phyloP scores from a whole-genome alignment of 2,888 invertebrate genomes.

The Ophonus ardosiacus region DNA sequence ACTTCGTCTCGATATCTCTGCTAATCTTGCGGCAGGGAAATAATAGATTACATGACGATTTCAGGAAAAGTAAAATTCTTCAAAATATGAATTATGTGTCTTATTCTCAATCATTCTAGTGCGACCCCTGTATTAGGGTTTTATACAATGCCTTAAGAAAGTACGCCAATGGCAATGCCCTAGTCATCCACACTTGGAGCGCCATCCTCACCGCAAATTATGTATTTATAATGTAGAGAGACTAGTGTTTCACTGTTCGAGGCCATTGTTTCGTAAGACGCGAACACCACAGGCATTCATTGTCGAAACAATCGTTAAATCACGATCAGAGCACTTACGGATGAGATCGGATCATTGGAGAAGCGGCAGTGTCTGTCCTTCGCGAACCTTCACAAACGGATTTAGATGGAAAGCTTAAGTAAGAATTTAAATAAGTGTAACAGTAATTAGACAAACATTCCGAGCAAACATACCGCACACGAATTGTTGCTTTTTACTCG shows the following conservation, averaged over 20 bases:
- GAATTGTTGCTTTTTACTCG: not conserved
- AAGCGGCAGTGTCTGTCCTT: constrained; percentile 2
- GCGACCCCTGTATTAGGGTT: too few species aligned
- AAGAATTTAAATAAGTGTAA: constrained; percentile 29
- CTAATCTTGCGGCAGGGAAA: too few species aligned
- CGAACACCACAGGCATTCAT: constrained; percentile 53
- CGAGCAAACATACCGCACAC: not conserved
- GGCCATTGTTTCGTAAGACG: constrained; percentile 53
- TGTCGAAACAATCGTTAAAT: constrained; percentile 63
- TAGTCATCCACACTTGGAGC: constrained; percentile 48
- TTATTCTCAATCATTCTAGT: too few species aligned
- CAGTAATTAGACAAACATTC: constrained; percentile 39
- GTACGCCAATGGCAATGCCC: not conserved
- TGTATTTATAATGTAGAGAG: constrained; percentile 43
- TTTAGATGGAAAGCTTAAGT: constrained; percentile 22
- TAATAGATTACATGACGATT: too few species aligned
- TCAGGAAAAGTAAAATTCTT: too few species aligned
- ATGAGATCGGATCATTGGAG: constrained; percentile 29
- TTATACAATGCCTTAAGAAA: too few species aligned
- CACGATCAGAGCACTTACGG: constrained; percentile 54
- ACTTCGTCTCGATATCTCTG: too few species aligned
- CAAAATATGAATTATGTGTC: too few species aligned
- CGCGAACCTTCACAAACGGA: constrained; percentile 13
- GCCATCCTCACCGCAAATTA: constrained; percentile 58
- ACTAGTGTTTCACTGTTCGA: constrained; percentile 56